Evolutionary conservation across 2,113 vertebrate genomes (phyloP).

Genomic region (Prolemur simus): DNA sequence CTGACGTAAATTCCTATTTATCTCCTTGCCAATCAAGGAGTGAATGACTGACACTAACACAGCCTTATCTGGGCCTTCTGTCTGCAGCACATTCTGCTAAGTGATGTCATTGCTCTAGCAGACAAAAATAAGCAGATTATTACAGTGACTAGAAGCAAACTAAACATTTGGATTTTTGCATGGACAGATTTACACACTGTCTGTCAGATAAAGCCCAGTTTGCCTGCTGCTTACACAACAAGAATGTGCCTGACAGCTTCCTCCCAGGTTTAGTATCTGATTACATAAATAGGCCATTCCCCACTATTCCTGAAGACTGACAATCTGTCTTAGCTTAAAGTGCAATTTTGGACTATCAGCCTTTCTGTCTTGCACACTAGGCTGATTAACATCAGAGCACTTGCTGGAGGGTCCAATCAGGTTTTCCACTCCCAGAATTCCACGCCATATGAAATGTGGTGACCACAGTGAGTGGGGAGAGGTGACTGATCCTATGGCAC

Average conservation of each 20-base stretch:
- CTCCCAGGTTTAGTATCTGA: constrained; percentile 88
- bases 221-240: constrained; percentile 89
- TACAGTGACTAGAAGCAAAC: constrained; percentile 88
- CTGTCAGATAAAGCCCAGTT: constrained; percentile 91
- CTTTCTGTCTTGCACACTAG: constrained; percentile 82
- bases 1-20: constrained; percentile 82
- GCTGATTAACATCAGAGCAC: constrained; percentile 85
- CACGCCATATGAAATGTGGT: constrained; percentile 8
- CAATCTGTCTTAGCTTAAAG: constrained; percentile 87
- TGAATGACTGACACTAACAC: constrained; percentile 83
- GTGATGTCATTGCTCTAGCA: constrained; percentile 87
- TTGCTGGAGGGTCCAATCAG: constrained; percentile 85
- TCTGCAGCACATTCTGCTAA: constrained; percentile 84
- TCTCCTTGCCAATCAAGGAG: constrained; percentile 84
- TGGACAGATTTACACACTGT: constrained; percentile 90
- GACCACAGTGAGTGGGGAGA: constrained; percentile 42
- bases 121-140: constrained; percentile 88
- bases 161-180: constrained; percentile 90
- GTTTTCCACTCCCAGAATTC: constrained; percentile 37
- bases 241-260: constrained; percentile 88
- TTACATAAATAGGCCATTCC: constrained; percentile 88
- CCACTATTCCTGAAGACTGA: constrained; percentile 86
- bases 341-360: constrained; percentile 86
- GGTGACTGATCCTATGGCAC: not conserved
- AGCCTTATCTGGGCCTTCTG: constrained; percentile 82